A percentile compares a stretch with the other conserved stretches of the same genome.
Conservation (phyloP, 2,888 invertebrate species). For the Drosophila rubida region DNA sequence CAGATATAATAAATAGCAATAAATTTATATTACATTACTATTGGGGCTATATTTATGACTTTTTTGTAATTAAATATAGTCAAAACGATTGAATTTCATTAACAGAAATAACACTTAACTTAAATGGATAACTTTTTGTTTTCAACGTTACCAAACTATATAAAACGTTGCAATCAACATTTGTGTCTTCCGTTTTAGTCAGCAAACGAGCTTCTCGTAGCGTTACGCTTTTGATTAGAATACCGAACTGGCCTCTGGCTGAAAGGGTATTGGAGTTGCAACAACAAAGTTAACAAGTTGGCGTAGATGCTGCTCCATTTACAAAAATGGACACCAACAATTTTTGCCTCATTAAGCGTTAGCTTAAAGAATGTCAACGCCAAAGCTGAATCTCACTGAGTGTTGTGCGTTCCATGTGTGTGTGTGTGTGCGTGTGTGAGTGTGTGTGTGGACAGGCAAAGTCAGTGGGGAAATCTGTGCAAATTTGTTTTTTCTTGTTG, state of each 20-base stretch:
- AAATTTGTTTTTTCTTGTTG: constrained; percentile 28
- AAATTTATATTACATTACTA: too few relatives aligned
- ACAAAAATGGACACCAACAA: constrained; percentile 70
- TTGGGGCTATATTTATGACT: too few relatives aligned
- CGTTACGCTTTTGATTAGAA: neutral
- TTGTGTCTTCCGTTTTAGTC: neutral
- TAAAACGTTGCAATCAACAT: neutral
- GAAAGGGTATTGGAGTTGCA: constrained; percentile 19
- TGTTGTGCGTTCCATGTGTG: constrained; percentile 2
- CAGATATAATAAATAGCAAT: too few relatives aligned
- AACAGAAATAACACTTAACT: neutral
- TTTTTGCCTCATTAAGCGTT: constrained; percentile 70
- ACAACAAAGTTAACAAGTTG: constrained; percentile 25
- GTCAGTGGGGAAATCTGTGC: constrained; percentile 53
- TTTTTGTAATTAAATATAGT: too few relatives aligned
- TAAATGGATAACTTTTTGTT: too few relatives aligned
- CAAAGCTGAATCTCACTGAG: constrained; percentile 14
- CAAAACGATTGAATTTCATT: too few relatives aligned
- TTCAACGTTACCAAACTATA: too few relatives aligned
- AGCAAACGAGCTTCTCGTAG: neutral
- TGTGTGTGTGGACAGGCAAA: constrained; percentile 21
- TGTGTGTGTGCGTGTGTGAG: neutral
- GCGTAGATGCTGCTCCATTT: constrained; percentile 73
- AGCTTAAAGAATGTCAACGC: constrained; percentile 70
- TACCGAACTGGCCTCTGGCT: neutral